Conservation (phyloP, 2,113 vertebrate species). For the Phylloscopus trochilus region DNA sequence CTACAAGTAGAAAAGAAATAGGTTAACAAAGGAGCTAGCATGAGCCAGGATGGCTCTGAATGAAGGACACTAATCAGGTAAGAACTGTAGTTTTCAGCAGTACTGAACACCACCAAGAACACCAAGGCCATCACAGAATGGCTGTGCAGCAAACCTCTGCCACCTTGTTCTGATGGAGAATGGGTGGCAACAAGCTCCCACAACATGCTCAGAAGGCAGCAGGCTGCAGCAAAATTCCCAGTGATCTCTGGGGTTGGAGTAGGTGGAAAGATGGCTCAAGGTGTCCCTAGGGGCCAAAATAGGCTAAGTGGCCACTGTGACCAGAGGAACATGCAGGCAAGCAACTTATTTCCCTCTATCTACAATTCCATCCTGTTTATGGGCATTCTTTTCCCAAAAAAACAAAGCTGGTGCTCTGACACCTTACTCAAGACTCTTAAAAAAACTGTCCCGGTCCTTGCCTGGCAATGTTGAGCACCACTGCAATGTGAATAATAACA, state of each 20-base stretch:
- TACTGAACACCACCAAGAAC: background rate
- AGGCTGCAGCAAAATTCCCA: background rate
- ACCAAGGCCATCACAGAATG: background rate
- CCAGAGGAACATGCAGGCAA: background rate
- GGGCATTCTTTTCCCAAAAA: background rate
- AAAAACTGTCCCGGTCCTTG: background rate
- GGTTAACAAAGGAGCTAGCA: background rate
- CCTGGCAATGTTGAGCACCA: background rate
- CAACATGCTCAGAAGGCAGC: background rate
- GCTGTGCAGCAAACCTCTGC: background rate
- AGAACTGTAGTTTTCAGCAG: background rate
- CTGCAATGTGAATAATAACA: background rate
- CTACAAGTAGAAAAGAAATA: constrained; percentile 59
- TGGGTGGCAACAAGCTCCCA: background rate
- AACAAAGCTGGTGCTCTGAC: background rate
- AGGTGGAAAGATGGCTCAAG: background rate
- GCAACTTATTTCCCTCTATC: background rate
- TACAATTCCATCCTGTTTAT: background rate
- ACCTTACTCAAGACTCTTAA: background rate
- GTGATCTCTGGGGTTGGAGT: background rate
- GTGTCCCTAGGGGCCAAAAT: background rate
- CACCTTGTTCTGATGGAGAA: background rate
- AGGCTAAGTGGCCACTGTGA: background rate
- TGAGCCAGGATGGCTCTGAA: background rate
- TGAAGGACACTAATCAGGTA: background rate